A percentile compares a stretch with the other conserved stretches of the same genome.
Conservation (phyloP, 2,888 invertebrate species). For the Alloplasta piceator region DNA sequence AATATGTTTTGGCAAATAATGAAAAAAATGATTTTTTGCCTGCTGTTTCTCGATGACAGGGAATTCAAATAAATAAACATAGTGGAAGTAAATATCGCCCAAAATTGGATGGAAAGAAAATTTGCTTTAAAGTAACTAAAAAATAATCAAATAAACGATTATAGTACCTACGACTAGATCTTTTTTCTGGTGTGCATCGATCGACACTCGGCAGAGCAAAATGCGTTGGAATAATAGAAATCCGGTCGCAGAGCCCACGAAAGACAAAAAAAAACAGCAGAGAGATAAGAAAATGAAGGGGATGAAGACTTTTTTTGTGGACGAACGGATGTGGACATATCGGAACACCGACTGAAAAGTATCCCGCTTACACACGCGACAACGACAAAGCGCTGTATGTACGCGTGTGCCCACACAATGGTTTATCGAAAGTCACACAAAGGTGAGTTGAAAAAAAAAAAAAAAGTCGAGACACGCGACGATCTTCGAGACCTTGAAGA, state of each 20-base stretch:
- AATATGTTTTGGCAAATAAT: too few species aligned
- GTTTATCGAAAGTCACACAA: constrained; percentile 70
- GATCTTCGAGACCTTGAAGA: constrained; percentile 51
- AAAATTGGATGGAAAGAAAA: too few species aligned
- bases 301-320: constrained; percentile 46
- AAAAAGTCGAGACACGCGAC: constrained; percentile 61
- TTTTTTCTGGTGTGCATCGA: too few species aligned
- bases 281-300: constrained; percentile 21
- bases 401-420: constrained; percentile 42
- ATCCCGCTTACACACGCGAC: constrained; percentile 39
- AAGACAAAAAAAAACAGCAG: constrained; percentile 40
- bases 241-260: constrained; percentile 10
- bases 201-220: too few species aligned
- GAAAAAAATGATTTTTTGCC: too few species aligned
- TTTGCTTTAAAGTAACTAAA: too few species aligned
- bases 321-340: constrained; percentile 70
- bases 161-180: too few species aligned
- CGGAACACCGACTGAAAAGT: constrained; percentile 54
- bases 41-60: too few species aligned
- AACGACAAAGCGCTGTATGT: constrained; percentile 37
- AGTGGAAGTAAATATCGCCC: too few species aligned
- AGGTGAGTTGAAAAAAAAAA: constrained; percentile 43
- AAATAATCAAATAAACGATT: too few species aligned
- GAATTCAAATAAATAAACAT: too few species aligned
- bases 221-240: too few species aligned